These are phyloP conservation scores for Sylvilagus floridanus DNA, from an alignment of 2,797 vertebrate genomes.

Conservation along the genomic window DNA sequence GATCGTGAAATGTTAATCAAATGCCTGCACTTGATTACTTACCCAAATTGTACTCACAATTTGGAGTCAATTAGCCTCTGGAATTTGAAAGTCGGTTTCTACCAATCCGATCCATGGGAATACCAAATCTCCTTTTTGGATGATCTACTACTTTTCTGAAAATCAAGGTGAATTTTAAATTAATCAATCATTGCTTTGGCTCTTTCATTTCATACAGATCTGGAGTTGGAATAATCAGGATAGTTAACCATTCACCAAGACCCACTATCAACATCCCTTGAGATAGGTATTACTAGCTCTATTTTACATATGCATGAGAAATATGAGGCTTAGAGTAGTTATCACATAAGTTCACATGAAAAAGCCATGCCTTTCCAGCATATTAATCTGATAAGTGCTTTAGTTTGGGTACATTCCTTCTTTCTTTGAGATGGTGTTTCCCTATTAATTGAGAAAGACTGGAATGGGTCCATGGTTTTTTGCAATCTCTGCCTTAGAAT, in stretches of 20 bases:
- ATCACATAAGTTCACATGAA: neutral
- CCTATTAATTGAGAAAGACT: neutral
- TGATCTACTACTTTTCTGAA: conserved; percentile 90
- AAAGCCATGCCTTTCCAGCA: neutral
- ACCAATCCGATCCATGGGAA: conserved; percentile 94
- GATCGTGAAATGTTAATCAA: neutral
- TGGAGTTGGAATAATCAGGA: neutral
- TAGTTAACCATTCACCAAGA: neutral
- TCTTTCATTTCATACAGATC: neutral
- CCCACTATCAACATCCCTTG: neutral
- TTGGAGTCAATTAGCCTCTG: conserved; percentile 88
- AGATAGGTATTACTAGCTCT: neutral
- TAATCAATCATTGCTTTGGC: neutral
- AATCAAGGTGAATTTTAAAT: neutral
- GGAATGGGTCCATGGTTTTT: neutral
- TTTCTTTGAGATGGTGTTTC: neutral
- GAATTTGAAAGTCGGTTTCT: conserved; percentile 89
- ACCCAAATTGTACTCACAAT: conserved; percentile 75
- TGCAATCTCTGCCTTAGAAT: neutral
- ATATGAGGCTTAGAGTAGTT: neutral
- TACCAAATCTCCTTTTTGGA: conserved; percentile 89
- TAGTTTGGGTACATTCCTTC: neutral
- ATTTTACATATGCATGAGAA: conserved; percentile 6
- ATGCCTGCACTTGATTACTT: neutral
- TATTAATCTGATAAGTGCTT: neutral